Evolutionary conservation across 2,888 invertebrate genomes (phyloP), one percentile per base, ranked within the genome.

Genomic region (Lymantria dispar): DNA sequence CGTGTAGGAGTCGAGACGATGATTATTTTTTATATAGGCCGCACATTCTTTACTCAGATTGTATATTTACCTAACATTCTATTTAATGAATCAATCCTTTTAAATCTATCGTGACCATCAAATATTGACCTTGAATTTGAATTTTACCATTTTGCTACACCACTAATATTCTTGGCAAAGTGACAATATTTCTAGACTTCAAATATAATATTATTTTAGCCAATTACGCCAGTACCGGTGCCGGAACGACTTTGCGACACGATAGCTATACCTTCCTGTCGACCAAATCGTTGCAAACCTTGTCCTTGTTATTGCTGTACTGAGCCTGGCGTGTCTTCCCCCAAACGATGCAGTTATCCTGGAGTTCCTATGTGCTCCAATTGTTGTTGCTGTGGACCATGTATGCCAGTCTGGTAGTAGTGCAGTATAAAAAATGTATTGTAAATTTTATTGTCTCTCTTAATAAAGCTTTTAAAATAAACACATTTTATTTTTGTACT

Each of bases 271-370:
- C 93, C 85, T 54, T 88, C 79, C 83, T 93, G 91, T 80, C 87
- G 83, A 57, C 88, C 91, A 0, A 87, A 87, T 62, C 80, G 92
- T 58, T 92, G 92, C 70, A 92, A 90, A 75, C 92, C 93, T 1
- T 93, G 93, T 62, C 87, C 93, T 7, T 91, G 92, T 70, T 92
- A 92, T 77, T 90, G 92, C 74, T 91, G 88, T 61, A 83, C 83
- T 0, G 85, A 86, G 52, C 84, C 89, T 0, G 85, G 72, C 0
- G 60, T 85, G 0, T 87, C 87, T 56, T 71, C 69, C 1, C 83
- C 86, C 3, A 87, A 88, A 51, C 78, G 87, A 2, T 89, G 89
- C 74, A 87, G 88, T 53, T 88, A 81, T 60, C 86, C 90, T 7
- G 89, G 89, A 13, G 83, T 82, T 0, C 87, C 90, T 0, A 77